Evolutionary conservation across 2,888 invertebrate genomes (phyloP).

Genomic region (Timema cristinae): DNA sequence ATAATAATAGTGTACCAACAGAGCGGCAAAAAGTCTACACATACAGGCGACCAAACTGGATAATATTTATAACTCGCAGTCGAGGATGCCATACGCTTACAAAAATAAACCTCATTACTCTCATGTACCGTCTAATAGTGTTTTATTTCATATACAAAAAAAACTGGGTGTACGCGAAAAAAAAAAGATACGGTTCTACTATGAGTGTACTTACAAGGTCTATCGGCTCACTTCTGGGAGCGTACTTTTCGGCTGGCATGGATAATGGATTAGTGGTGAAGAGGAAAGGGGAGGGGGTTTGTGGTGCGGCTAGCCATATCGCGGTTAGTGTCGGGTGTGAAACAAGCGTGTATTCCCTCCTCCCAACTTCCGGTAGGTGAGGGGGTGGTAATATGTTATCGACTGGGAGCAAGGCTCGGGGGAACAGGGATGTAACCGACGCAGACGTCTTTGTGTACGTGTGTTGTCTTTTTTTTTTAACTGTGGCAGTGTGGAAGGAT

Average conservation of each 20-base stretch:
- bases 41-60: too few species aligned
- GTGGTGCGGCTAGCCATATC: conserved; percentile 28
- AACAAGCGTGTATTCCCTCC: conserved; percentile 24
- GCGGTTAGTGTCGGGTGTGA: conserved; percentile 28
- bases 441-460: neutral
- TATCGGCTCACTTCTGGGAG: neutral
- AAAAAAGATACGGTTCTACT: neutral
- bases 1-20: too few species aligned
- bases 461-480: too few species aligned
- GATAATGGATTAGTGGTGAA: conserved; percentile 11
- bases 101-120: too few species aligned
- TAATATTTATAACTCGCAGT: too few species aligned
- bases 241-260: neutral
- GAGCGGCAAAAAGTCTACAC: too few species aligned
- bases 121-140: too few species aligned
- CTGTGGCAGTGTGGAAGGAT: too few species aligned
- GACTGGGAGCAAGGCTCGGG: conserved; percentile 24
- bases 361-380: conserved; percentile 19
- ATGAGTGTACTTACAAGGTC: neutral
- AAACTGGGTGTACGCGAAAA: too few species aligned
- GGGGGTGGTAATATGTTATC: conserved; percentile 30
- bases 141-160: too few species aligned
- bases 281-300: conserved; percentile 14
- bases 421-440: conserved; percentile 14
- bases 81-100: too few species aligned